A percentile compares a stretch with the other conserved stretches of the same genome.
phyloP scores from a whole-genome alignment of 2,797 vertebrate genomes.

The Gallirallus australis region DNA sequence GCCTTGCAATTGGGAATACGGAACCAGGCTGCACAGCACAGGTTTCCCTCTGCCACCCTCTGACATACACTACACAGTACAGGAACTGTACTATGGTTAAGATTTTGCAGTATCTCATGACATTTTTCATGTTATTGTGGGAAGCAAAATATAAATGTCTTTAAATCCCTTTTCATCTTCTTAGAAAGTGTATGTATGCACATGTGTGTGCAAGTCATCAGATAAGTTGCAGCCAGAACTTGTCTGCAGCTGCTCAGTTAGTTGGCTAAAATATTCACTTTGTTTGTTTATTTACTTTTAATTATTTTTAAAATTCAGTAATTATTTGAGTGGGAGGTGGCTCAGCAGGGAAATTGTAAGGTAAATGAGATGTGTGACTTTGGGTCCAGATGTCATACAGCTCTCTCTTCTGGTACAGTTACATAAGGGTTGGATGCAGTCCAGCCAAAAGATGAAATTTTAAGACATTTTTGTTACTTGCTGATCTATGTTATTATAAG shows the following conservation, averaged over 20 bases:
- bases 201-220: neutral
- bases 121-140: neutral
- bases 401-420: neutral
- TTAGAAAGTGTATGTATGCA: neutral
- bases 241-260: conserved; percentile 2
- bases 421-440: neutral
- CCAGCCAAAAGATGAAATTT: neutral
- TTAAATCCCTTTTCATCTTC: neutral
- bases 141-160: neutral
- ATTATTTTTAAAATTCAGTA: conserved; percentile 30
- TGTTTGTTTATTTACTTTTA: conserved; percentile 46
- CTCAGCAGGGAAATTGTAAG: neutral
- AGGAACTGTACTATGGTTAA: neutral
- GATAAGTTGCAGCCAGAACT: neutral
- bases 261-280: neutral
- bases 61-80: neutral
- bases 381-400: neutral
- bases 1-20: accelerated
- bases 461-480: neutral
- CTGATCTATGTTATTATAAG: neutral
- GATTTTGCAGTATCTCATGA: neutral
- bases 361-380: conserved; percentile 3
- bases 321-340: neutral
- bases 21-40: neutral
- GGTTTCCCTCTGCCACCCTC: neutral